phyloP scores from a whole-genome alignment of 2,888 invertebrate genomes.

The Patella depressa region DNA sequence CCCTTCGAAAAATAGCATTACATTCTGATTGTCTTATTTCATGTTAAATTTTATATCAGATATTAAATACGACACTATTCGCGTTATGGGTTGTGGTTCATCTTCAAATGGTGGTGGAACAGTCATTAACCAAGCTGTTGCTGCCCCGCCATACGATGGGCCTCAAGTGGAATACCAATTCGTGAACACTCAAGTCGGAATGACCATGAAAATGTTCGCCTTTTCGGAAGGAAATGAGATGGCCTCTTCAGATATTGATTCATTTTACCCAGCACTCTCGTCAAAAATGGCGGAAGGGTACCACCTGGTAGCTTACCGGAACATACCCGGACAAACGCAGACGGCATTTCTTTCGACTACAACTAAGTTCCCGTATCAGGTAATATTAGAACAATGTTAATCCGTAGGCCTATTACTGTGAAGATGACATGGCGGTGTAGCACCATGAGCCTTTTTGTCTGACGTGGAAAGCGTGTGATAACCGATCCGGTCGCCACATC shows the following conservation, averaged over 20 bases:
- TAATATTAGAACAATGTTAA: not conserved
- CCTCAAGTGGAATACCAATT: constrained; percentile 46
- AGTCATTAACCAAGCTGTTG: not conserved
- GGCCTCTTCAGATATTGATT: constrained; percentile 36
- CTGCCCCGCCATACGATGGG: constrained; percentile 44
- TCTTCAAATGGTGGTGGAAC: not conserved
- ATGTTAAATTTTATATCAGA: too few relatives aligned
- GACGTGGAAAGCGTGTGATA: too few relatives aligned
- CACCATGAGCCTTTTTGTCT: too few relatives aligned
- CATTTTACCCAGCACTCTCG: constrained; percentile 39
- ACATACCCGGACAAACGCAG: constrained; percentile 40
- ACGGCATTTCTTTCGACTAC: constrained; percentile 31
- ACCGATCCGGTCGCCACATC: too few relatives aligned
- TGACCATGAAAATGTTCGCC: not conserved
- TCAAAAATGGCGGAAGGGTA: constrained; percentile 41
- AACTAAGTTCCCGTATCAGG: constrained; percentile 9
- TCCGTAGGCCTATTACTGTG: too few relatives aligned
- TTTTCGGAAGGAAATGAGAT: constrained; percentile 13
- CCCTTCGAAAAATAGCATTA: too few relatives aligned
- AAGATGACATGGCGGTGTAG: too few relatives aligned
- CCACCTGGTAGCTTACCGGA: constrained; percentile 41
- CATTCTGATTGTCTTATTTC: too few relatives aligned
- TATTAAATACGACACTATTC: too few relatives aligned
- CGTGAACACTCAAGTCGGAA: constrained; percentile 36
- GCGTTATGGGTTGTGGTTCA: not conserved